Conservation (phyloP, 2,113 vertebrate genomes). For the Chloebia gouldiae region DNA sequence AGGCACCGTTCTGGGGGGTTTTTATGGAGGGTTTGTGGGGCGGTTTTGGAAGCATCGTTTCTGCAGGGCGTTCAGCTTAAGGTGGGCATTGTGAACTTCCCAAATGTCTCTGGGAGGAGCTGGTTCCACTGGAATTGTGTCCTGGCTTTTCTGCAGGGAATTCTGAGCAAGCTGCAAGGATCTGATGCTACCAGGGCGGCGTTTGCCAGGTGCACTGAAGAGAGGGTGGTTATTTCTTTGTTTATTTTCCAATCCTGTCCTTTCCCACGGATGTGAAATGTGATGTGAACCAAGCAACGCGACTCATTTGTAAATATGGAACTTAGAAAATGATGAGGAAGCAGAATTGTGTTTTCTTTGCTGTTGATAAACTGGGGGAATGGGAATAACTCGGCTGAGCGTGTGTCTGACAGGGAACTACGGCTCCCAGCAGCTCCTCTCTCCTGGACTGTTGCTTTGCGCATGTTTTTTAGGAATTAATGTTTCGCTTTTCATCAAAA, state of each 20-base stretch:
- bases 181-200: background rate
- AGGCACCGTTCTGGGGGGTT: background rate
- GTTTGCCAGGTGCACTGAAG: background rate
- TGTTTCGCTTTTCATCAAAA: background rate
- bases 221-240: background rate
- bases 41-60: background rate
- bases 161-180: background rate
- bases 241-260: background rate
- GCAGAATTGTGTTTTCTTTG: background rate
- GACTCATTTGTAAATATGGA: background rate
- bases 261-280: background rate
- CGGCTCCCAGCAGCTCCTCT: background rate
- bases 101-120: background rate
- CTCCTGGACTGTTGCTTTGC: background rate
- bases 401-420: background rate
- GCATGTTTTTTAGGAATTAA: background rate
- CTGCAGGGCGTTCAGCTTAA: rapidly evolving
- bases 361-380: background rate
- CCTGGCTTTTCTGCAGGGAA: background rate
- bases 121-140: background rate
- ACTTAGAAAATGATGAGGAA: background rate
- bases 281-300: background rate
- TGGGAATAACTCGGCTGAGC: background rate
- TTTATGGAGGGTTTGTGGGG: background rate
- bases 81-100: rapidly evolving